Evolutionary conservation across 2,888 invertebrate species (phyloP).

Genomic region (Amblyjoppa fuscipennis): DNA sequence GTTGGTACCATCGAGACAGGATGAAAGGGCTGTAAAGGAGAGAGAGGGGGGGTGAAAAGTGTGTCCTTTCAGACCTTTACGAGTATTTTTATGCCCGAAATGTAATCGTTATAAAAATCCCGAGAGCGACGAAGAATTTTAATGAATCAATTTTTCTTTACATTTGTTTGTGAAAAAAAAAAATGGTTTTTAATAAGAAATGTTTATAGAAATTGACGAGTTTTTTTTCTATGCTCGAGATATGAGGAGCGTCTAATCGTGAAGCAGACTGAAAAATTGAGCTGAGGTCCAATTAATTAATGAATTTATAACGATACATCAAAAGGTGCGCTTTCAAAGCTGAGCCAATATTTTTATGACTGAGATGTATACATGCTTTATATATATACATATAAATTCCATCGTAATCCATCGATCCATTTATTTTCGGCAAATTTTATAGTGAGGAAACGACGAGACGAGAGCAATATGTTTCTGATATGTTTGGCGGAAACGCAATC

Average conservation of each 20-base stretch:
- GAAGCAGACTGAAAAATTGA: not conserved
- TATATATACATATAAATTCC: not conserved
- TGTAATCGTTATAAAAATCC: not conserved
- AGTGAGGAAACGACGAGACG: not conserved
- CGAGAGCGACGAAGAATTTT: not conserved
- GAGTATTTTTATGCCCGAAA: constrained; percentile 18
- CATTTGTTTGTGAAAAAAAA: not conserved
- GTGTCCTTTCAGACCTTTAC: constrained; percentile 1
- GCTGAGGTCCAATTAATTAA: not conserved
- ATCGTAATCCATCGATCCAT: constrained; percentile 29
- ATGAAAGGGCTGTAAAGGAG: not conserved
- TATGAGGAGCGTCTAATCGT: not conserved
- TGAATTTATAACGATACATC: not conserved
- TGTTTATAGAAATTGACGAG: not conserved
- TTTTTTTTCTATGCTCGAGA: not conserved
- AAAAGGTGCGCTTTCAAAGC: not conserved
- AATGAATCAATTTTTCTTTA: not conserved
- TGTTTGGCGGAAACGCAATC: constrained; percentile 59
- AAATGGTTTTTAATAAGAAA: not conserved
- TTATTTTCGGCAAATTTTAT: constrained; percentile 2
- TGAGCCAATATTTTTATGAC: not conserved
- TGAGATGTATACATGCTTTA: not conserved
- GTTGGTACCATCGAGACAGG: constrained; percentile 17
- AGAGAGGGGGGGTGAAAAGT: not conserved
- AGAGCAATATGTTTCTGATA: constrained; percentile 38